phyloP scores from a whole-genome alignment of 2,888 invertebrate genomes.

The Arrhopalites spinosus region DNA sequence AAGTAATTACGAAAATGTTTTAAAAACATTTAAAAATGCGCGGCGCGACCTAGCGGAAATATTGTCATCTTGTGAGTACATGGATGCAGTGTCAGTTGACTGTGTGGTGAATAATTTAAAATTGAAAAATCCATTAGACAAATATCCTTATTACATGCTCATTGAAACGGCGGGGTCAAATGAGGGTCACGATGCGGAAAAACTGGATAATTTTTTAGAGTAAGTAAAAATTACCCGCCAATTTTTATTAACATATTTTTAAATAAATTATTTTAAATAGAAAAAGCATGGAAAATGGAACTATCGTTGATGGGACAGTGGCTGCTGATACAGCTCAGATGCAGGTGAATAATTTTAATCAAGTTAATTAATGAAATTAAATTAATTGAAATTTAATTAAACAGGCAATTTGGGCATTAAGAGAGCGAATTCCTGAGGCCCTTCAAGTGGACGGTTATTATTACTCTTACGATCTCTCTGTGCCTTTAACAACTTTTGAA shows the following conservation, averaged over 20 bases:
- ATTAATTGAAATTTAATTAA: background rate
- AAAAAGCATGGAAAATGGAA: constrained; percentile 64
- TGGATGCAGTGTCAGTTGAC: constrained; percentile 77
- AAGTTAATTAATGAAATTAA: background rate
- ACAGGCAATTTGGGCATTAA: constrained; percentile 79
- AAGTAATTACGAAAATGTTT: constrained; percentile 75
- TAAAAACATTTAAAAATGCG: constrained; percentile 74
- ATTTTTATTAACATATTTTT: no score
- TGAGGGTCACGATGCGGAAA: constrained; percentile 82
- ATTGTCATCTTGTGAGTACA: constrained; percentile 93
- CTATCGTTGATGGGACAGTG: constrained; percentile 81
- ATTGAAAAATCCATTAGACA: constrained; percentile 62
- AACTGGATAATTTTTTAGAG: constrained; percentile 79
- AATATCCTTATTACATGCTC: constrained; percentile 77
- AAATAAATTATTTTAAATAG: no score
- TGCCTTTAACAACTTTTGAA: constrained; percentile 84
- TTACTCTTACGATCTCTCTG: constrained; percentile 93
- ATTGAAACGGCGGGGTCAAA: constrained; percentile 89
- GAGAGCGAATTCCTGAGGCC: constrained; percentile 83
- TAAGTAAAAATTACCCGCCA: no score
- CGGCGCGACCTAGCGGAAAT: constrained; percentile 82
- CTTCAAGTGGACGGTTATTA: constrained; percentile 81
- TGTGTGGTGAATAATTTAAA: constrained; percentile 68
- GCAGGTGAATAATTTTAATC: constrained; percentile 4
- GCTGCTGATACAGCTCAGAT: constrained; percentile 72